phyloP scores from a whole-genome alignment of 2,888 invertebrate species.

The Drosophila neotestacea region DNA sequence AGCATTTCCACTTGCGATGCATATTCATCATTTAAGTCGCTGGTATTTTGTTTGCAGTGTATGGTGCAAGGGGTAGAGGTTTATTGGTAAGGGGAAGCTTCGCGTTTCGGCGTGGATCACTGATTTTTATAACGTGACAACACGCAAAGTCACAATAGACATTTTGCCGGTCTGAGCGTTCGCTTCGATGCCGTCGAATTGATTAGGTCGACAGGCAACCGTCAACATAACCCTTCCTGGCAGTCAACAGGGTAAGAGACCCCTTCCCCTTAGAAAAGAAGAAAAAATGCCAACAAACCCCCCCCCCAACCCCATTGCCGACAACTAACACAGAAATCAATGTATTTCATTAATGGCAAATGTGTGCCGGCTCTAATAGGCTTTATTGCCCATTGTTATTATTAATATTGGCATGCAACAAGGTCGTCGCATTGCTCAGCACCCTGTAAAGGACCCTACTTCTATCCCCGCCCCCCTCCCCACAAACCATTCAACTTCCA shows the following conservation, averaged over 20 bases:
- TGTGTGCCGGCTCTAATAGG: slow-evolving; percentile 80
- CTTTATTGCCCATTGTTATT: slow-evolving; percentile 81
- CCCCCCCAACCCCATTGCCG: background rate
- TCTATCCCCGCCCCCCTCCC: background rate
- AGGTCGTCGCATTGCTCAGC: slow-evolving; percentile 64
- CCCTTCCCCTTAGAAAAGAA: background rate
- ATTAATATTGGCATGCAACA: slow-evolving; percentile 80
- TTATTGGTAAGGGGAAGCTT: background rate
- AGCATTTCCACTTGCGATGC: too few species aligned
- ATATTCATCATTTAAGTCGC: too few species aligned
- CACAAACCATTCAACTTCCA: background rate
- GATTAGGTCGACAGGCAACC: slow-evolving; percentile 61
- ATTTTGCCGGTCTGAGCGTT: slow-evolving; percentile 39
- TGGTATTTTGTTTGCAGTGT: too few species aligned
- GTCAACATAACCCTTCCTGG: slow-evolving; percentile 64
- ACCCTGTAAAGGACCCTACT: background rate
- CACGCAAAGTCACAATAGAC: slow-evolving; percentile 82
- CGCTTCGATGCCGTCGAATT: slow-evolving; percentile 59
- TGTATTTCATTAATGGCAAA: slow-evolving; percentile 80
- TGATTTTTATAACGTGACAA: slow-evolving; percentile 85
- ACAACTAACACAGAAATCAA: slow-evolving; percentile 72
- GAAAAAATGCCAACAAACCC: background rate
- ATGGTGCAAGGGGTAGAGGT: background rate
- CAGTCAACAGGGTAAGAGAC: slow-evolving; percentile 5
- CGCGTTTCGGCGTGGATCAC: slow-evolving; percentile 71